A percentile compares a stretch with the other conserved stretches of the same genome.
These are phyloP conservation scores for Trichomalopsis sarcophagae DNA, from an alignment of 1,140 invertebrate species.

Conservation along the genomic window DNA sequence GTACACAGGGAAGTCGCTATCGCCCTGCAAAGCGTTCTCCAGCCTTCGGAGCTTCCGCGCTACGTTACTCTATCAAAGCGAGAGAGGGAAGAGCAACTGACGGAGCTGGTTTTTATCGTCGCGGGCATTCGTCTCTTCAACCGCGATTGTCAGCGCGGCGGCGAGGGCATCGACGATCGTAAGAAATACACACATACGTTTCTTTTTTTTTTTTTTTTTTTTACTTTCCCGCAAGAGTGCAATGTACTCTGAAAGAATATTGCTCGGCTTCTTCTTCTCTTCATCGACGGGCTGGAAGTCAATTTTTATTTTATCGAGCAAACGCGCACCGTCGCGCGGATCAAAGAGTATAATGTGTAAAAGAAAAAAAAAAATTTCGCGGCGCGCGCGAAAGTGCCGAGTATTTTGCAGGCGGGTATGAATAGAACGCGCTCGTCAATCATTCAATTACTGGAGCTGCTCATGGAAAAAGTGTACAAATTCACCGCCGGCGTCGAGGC, in stretches of 20 bases:
- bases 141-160: conserved; percentile 79
- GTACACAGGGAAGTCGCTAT: conserved; percentile 75
- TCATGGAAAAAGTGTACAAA: conserved; percentile 79
- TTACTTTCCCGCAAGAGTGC: background rate
- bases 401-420: conserved; percentile 77
- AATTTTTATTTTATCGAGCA: conserved; percentile 7
- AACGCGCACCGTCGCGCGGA: background rate
- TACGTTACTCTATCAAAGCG: conserved; percentile 77
- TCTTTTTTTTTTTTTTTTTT: background rate
- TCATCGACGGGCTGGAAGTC: no score
- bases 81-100: conserved; percentile 75
- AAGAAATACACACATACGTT: conserved; percentile 58
- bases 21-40: conserved; percentile 84
- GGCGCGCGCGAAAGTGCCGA: conserved; percentile 73
- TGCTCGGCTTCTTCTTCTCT: background rate
- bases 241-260: background rate
- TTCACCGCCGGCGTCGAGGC: conserved; percentile 77
- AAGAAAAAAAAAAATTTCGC: background rate
- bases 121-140: conserved; percentile 82
- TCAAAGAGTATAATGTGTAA: background rate
- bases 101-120: conserved; percentile 77
- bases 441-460: conserved; percentile 74
- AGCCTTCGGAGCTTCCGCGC: conserved; percentile 79
- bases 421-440: conserved; percentile 74
- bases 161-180: conserved; percentile 81